Evolutionary conservation across 2,113 vertebrate genomes (phyloP), one percentile per base, ranked within the genome.

Genomic region (Mellivora capensis): DNA sequence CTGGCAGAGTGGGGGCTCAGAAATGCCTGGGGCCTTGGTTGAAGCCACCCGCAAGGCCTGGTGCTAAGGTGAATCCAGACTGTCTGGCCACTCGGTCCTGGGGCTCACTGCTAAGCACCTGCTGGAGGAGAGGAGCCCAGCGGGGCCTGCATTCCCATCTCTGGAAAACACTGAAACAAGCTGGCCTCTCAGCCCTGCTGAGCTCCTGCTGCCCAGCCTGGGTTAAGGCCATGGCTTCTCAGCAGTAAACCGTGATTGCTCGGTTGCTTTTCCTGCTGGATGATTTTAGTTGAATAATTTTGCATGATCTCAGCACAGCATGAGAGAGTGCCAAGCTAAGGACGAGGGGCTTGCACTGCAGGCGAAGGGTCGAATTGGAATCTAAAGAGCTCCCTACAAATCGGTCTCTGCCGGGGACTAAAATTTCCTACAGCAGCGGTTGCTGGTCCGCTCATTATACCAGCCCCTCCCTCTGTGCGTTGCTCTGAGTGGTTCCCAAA

Each of bases 281-380:
- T 88, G 49, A 95, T 82, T 96, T 95, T n/a, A 95, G 96, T 62
- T 76, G 96, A 97, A 97, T 98, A 97, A 97, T 97, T 98, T 97
- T 97, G 91, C 94, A 94, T 88, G 85, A 97, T 97, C 96, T 97
- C 94, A 8, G 87, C 98, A 90, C 94, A 96, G 98, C 59, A 7
- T 79, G 96, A 91, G 79, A 95, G 31, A 95, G 42, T 29, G 44
- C 74, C 27, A 34, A 85, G 88, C 61, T 8, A 44, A 96, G 59
- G 82, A 76, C 67, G 20, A 88, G 49, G 81, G 47, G 76, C 37
- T 86, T n/a, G 11, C 49, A 39, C 42, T 4, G 18, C 52, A 37
- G 71, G 79, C 18, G 9, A 76, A 67, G 71, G 62, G 84, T 76
- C 6, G 64, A 49, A 77, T 23, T 71, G 39, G 57, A 87, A 47